Evolutionary conservation across 2,797 vertebrate species (phyloP).

Genomic region (Mionectes olivaceus): DNA sequence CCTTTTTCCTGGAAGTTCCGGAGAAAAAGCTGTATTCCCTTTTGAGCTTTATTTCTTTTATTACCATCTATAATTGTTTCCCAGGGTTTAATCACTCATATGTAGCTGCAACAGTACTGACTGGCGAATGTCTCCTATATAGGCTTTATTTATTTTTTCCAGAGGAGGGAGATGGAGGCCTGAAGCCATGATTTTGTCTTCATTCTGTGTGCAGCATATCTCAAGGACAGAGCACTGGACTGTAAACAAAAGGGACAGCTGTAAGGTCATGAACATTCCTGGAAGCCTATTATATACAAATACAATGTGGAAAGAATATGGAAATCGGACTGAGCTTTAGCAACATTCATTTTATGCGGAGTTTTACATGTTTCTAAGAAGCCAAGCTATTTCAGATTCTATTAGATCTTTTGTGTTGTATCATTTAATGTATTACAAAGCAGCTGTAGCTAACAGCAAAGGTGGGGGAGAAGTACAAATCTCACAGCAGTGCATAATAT

Average conservation of each 20-base stretch:
- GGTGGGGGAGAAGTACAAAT: constrained; percentile 9
- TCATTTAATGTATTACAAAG: constrained; percentile 43
- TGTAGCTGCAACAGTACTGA: not conserved
- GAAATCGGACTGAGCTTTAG: constrained; percentile 42
- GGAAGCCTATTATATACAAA: constrained; percentile 69
- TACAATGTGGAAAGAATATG: constrained; percentile 63
- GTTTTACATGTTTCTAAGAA: constrained; percentile 58
- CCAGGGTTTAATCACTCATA: not conserved
- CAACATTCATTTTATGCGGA: constrained; percentile 39
- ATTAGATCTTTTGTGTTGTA: constrained; percentile 44
- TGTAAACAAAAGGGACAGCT: constrained; percentile 78
- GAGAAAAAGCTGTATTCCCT: not conserved
- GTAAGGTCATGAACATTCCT: constrained; percentile 73
- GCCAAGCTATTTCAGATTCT: constrained; percentile 39
- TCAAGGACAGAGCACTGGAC: constrained; percentile 77
- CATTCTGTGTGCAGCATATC: constrained; percentile 58
- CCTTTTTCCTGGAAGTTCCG: not conserved
- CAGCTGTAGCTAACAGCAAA: constrained; percentile 26
- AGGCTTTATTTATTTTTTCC: constrained; percentile 45
- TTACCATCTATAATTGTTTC: not conserved
- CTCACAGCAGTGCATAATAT: not conserved
- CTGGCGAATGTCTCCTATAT: not conserved
- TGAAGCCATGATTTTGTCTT: constrained; percentile 69
- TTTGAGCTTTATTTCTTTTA: constrained; percentile 4
- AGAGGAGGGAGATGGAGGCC: constrained; percentile 50